Percentiles rank a stretch among this genome's conserved stretches.
These are phyloP conservation scores for Megaleporinus macrocephalus DNA, from an alignment of 2,113 vertebrate species.

Conservation along the genomic window DNA sequence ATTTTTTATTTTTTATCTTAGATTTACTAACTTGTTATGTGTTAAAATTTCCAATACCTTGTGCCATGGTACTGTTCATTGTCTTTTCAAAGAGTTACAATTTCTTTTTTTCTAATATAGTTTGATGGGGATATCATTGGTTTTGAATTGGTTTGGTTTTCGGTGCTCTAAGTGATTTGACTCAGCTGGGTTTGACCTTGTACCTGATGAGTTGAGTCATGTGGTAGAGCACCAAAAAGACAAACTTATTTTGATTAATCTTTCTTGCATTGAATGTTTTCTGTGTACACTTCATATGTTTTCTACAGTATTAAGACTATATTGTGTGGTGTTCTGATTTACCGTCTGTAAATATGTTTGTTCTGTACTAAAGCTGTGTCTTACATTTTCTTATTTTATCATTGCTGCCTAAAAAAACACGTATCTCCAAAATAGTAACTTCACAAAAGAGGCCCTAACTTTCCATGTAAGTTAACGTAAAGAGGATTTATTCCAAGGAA, in stretches of 20 bases:
- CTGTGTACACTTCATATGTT: not conserved
- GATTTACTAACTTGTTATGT: not conserved
- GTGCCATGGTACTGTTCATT: not conserved
- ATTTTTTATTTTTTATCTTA: not conserved
- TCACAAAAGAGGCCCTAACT: too few relatives aligned
- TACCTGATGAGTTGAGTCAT: not conserved
- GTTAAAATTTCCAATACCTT: not conserved
- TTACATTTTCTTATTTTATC: not conserved
- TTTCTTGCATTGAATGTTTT: not conserved
- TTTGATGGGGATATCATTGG: not conserved
- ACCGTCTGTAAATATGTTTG: not conserved
- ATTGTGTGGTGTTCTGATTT: not conserved
- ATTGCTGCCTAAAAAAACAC: too few relatives aligned
- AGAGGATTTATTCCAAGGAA: too few relatives aligned
- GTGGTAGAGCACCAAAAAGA: not conserved
- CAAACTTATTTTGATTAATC: not conserved
- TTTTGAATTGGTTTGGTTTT: not conserved
- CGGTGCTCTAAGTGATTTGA: not conserved
- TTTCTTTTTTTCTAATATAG: not conserved
- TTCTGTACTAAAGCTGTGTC: not conserved
- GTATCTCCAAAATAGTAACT: too few relatives aligned
- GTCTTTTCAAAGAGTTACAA: too few relatives aligned
- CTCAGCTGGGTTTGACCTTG: not conserved
- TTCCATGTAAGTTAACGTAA: too few relatives aligned
- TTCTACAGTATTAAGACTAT: not conserved